phyloP scores from a whole-genome alignment of 2,888 invertebrate genomes.

The Lucinisca nassula region DNA sequence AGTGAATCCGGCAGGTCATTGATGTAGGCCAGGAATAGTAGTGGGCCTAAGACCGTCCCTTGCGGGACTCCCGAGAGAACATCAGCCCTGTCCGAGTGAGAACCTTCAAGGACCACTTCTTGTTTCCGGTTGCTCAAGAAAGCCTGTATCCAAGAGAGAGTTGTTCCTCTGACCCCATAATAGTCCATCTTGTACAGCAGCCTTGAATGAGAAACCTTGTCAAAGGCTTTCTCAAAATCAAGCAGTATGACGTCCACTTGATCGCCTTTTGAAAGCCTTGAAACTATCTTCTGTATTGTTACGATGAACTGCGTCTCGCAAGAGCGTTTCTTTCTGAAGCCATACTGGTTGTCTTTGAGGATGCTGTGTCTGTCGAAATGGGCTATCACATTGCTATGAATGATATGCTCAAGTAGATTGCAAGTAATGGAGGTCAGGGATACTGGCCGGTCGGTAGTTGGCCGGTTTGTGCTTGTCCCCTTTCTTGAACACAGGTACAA shows the following conservation, averaged over 20 bases:
- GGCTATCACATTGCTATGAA: too few relatives aligned
- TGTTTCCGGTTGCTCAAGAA: constrained; percentile 30
- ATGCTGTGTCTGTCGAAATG: background rate
- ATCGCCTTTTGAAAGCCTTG: background rate
- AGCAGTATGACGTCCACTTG: constrained; percentile 25
- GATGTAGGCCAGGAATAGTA: constrained; percentile 26
- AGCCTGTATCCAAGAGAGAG: background rate
- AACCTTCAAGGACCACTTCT: constrained; percentile 5
- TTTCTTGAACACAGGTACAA: too few relatives aligned
- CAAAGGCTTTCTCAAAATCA: constrained; percentile 39
- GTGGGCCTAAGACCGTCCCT: constrained; percentile 37
- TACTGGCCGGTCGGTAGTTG: constrained; percentile 3
- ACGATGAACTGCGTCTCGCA: constrained; percentile 23
- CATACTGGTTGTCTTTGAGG: constrained; percentile 26
- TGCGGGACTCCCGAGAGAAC: constrained; percentile 38
- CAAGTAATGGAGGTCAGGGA: constrained; percentile 3
- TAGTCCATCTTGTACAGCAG: constrained; percentile 16
- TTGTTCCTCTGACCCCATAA: constrained; percentile 20
- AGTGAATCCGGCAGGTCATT: constrained; percentile 14
- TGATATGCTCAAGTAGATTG: too few relatives aligned
- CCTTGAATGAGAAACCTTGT: too few relatives aligned
- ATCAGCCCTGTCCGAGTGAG: background rate
- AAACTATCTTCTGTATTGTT: constrained; percentile 20
- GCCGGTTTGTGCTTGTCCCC: constrained; percentile 23
- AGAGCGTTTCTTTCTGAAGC: too few relatives aligned